phyloP scores from a whole-genome alignment of 2,797 vertebrate species.

The Argentina silus region DNA sequence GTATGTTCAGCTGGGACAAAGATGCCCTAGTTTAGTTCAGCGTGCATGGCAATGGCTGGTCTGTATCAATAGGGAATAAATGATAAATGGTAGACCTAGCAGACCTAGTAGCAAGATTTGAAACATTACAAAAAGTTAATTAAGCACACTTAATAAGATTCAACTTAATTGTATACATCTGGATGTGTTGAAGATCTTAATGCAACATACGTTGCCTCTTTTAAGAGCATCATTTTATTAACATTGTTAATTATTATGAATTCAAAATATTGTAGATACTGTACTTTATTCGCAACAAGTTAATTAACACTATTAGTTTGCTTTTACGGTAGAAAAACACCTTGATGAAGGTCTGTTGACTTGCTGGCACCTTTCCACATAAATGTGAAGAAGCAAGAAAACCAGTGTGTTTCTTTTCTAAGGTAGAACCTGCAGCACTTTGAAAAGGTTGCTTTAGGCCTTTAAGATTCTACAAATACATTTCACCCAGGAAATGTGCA shows the following conservation, averaged over 20 bases:
- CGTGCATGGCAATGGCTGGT: conserved; percentile 63
- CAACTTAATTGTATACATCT: neutral
- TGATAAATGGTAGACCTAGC: conserved; percentile 69
- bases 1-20: conserved; percentile 61
- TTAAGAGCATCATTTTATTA: conserved; percentile 24
- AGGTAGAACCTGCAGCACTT: too few relatives aligned
- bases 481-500: too few relatives aligned
- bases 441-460: too few relatives aligned
- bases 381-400: too few relatives aligned
- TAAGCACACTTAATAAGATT: conserved; percentile 37
- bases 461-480: too few relatives aligned
- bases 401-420: too few relatives aligned
- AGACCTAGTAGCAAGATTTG: conserved; percentile 54
- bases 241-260: conserved; percentile 30
- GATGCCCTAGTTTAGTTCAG: conserved; percentile 70
- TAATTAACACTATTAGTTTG: too few relatives aligned
- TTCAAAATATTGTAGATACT: neutral
- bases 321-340: too few relatives aligned
- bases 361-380: too few relatives aligned
- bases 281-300: too few relatives aligned
- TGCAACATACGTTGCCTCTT: neutral
- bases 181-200: neutral
- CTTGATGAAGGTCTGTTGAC: too few relatives aligned
- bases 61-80: conserved; percentile 71
- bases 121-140: conserved; percentile 58